Conservation (phyloP, 2,888 invertebrate genomes). For the Fragum fragum region DNA sequence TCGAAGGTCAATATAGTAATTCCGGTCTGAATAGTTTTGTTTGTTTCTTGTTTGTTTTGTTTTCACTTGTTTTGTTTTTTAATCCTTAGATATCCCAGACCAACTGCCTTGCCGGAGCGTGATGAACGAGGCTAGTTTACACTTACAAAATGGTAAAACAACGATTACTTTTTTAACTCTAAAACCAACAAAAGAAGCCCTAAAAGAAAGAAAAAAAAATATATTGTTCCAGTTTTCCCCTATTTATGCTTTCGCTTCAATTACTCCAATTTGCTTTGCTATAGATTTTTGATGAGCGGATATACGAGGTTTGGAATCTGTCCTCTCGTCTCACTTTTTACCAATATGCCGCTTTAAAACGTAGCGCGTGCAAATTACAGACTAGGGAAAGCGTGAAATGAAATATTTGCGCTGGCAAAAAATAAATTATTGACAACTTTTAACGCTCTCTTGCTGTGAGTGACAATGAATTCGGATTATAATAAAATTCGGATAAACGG, state of each 20-base stretch:
- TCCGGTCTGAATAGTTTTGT: no score
- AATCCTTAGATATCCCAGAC: no score
- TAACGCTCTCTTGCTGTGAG: not conserved
- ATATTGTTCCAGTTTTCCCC: not conserved
- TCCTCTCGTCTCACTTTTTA: not conserved
- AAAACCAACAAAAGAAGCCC: not conserved
- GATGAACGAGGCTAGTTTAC: no score
- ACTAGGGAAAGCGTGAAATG: no score
- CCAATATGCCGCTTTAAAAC: not conserved
- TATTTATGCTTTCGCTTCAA: not conserved
- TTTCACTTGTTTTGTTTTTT: no score
- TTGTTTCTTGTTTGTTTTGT: no score
- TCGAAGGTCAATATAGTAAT: no score
- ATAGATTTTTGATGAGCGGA: slow-evolving; percentile 13
- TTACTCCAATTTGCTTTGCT: not conserved
- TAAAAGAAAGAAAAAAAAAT: not conserved
- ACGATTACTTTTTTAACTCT: not conserved
- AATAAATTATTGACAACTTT: not conserved
- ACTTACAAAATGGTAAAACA: no score
- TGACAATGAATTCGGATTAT: not conserved
- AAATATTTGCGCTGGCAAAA: no score
- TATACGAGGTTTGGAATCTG: not conserved
- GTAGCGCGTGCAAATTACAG: slow-evolving; percentile 5
- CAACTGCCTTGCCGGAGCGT: no score
- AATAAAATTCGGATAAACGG: not conserved